Evolutionary conservation across 30 jellyfish, hydroid and myxozoan species (phyloP), one percentile per base, ranked within the genome.

Genomic region (Catostylus mosaicus): DNA sequence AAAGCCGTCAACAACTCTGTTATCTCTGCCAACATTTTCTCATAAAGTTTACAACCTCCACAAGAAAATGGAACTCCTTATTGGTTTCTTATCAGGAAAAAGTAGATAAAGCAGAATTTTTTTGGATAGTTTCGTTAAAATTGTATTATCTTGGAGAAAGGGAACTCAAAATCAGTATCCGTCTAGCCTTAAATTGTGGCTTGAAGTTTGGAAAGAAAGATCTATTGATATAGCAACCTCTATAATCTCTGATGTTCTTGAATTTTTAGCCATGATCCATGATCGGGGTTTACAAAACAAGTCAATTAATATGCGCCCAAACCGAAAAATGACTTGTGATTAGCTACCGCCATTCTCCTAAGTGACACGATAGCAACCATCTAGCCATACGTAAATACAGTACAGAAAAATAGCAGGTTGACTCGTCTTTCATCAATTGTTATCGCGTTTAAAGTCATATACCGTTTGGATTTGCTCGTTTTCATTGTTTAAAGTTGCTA

Each of bases 71-170:
- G 50, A 35, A 54, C 11, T 75, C 7, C 60, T 35, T 48, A 52
- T 75, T 30, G 27, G 86, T 52, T 30, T 50, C 35, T 30, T 75
- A 31, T 75, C 86, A 30, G 86, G 86, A 7, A 75, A 51, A 75
- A 29, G 29, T 75, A 19, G n/a, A 48, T 18, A 19, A 3, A 35
- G 11, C 37, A 75, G 30, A 59, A 48, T 50, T 47, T 50, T 20
- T 30, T 3, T 24, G 2, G 37, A 75, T 31, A 14, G 24, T 51
- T 30, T 52, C 30, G 84, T 36, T 9, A 72, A 3, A 1, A 75
- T 48, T 26, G 6, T 75, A 8, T 76, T n/a, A 1, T 56, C 86
- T 23, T 75, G 86, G 86, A 30, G 86, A 18, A 30, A 32, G 29
- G 86, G 75, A 19, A 75, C 76, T 23, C 52, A 75, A 35, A 19